Evolutionary conservation across 2,888 invertebrate species (phyloP), one percentile per base, ranked within the genome.

Genomic region (Pollenia griseotomentosa): DNA sequence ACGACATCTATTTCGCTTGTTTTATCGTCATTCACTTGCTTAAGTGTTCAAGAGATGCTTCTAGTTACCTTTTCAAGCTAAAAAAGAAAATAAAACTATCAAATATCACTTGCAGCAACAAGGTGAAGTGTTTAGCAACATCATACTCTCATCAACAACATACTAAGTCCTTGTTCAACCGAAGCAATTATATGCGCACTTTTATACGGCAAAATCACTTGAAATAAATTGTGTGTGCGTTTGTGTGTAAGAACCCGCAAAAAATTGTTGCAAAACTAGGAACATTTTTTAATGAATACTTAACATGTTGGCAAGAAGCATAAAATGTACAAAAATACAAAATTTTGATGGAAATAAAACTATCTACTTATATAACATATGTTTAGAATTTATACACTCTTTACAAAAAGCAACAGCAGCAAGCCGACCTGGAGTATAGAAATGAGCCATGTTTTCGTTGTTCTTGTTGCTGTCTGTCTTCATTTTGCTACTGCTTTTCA

Each of bases 271-370:
- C 57, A 51, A 82, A 82, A 70, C 73, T 84, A 68, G 84, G 78
- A 84, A 82, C 77, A 66, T 84, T 68, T 84, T 87, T 87, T 84
- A 87, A 84, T 84, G 84, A 84, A 84, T 70, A 87, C 81, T 84
- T 84, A 78, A 87, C 77, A 81, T 59, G 70, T 73, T 74, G 73
- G 48, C 44, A 63, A 19, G 51, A 48, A 68, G 40, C 16, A 14
- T 11, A 79, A 46, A 46, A 53, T 23, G 19, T 46, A 48, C 55
- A 75, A 55, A 65, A 42, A 10, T 9, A 51, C 40, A 42, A 63
- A 53, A 40, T 75, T 75, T 48, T 75, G 40, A 53, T 65, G 75
- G 14, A 74, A 53, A 44, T 55, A 65, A 42, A 42, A 75, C 42
- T 63, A 53, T 84, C 59, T 68, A 33, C 33, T 33, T 33, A 2